phyloP scores from a whole-genome alignment of 2,113 vertebrate genomes.

The Misgurnus anguillicaudatus region DNA sequence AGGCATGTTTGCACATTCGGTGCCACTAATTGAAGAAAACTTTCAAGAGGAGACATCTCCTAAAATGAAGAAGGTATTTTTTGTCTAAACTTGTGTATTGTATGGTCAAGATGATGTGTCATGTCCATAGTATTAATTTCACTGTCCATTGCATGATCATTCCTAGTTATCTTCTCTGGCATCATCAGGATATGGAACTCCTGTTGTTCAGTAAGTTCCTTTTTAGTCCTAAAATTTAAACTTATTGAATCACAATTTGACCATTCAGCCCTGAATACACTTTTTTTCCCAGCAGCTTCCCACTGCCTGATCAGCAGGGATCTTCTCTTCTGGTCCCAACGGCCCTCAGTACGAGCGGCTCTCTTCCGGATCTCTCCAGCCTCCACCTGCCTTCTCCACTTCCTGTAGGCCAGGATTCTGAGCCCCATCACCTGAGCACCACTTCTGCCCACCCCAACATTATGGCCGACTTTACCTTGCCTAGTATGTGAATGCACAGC shows the following conservation, averaged over 20 bases:
- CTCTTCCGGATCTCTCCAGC: constrained; percentile 80
- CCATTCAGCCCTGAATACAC: background rate
- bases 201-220: constrained; percentile 79
- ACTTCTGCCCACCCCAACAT: constrained; percentile 56
- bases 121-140: no score
- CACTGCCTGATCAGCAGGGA: constrained; percentile 72
- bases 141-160: background rate
- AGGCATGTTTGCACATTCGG: constrained; percentile 74
- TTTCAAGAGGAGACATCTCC: constrained; percentile 70
- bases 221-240: background rate
- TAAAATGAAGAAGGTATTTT: constrained; percentile 77
- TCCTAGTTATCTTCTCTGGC: constrained; percentile 61
- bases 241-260: background rate
- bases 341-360: constrained; percentile 77
- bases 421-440: constrained; percentile 71
- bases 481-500: constrained; percentile 28
- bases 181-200: constrained; percentile 76
- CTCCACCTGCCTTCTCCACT: constrained; percentile 79
- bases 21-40: constrained; percentile 77
- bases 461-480: constrained; percentile 26
- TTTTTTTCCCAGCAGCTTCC: constrained; percentile 65
- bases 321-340: constrained; percentile 65
- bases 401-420: constrained; percentile 72
- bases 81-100: background rate
- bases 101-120: no score